Evolutionary conservation across 2,888 invertebrate genomes (phyloP), one percentile per base, ranked within the genome.

Genomic region (Drosophila sordidula): DNA sequence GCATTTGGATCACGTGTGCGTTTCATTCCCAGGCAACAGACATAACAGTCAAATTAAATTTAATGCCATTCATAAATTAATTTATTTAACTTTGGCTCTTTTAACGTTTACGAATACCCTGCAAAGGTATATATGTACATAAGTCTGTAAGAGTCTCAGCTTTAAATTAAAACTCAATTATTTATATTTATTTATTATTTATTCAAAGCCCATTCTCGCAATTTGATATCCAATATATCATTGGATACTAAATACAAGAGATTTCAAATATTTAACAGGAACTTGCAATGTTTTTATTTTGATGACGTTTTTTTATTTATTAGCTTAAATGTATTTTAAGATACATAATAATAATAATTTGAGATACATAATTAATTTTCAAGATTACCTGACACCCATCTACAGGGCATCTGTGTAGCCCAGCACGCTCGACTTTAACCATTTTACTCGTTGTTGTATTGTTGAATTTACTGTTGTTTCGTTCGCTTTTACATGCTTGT

Each of bases 1-100:
- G 59, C 50, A 85, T 87, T 82, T 87, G 65, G 82, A 78, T 84
- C 85, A 85, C 85, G 85, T 84, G 80, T 80, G 70, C 47, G 74
- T 55, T 70, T 58, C 70, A 52, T 49, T 67, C 76, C 63, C 66
- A 68, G 54, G 46, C 68, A 70, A 84, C 82, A 77, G 78, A 78
- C 80, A 80, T 80, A 85, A 84, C 75, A 86, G 86, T 84, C 78
- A 86, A 86, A 86, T 85, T 81, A 82, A 80, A 82, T 78, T 85
- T 78, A 71, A 85, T 84, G 78, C 52, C 74, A 63, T 69, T 84
- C 66, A 86, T 82, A 86, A 85, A 82, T 86, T 75, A 63, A 74
- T 51, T 70, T 55, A 73, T 59, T 69, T 69, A n/a, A 52, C 52
- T 52, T 50, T 32, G 55, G 26, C 39, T 58, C 58, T 52, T 8